These are phyloP conservation scores for Myodes glareolus DNA, from an alignment of 2,113 vertebrate species.

Conservation along the genomic window DNA sequence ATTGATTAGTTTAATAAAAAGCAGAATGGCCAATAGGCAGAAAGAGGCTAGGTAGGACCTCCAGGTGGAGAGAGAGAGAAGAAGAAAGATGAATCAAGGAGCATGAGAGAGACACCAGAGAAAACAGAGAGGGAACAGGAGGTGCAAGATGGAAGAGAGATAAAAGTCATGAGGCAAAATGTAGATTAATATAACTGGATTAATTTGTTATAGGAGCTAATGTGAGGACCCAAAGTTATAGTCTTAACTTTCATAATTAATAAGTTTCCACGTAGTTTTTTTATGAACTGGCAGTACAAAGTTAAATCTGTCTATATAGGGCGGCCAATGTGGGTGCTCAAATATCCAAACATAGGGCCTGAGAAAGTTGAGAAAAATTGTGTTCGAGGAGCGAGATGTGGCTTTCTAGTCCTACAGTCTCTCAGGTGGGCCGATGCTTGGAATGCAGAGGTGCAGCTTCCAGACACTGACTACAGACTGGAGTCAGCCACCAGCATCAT, in stretches of 20 bases:
- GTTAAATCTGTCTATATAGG: not conserved
- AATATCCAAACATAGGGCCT: not conserved
- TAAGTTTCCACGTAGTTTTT: not conserved
- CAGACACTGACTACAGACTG: not conserved
- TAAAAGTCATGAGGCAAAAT: not conserved
- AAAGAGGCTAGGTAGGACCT: not conserved
- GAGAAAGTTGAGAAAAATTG: not conserved
- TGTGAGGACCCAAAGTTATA: not conserved
- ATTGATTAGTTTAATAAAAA: not conserved
- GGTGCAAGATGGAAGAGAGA: not conserved
- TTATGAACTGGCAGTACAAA: not conserved
- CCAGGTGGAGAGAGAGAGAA: not conserved
- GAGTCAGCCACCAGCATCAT: not conserved
- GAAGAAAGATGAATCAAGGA: not conserved
- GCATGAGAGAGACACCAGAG: not conserved
- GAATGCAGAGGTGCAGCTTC: not conserved
- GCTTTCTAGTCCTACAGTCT: not conserved
- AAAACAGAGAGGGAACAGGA: not conserved
- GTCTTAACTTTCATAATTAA: not conserved
- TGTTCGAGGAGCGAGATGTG: not conserved
- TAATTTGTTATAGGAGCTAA: not conserved
- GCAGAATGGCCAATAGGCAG: not conserved
- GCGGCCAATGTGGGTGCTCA: rapidly evolving
- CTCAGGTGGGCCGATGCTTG: not conserved
- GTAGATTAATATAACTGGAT: not conserved